A percentile compares a stretch with the other conserved stretches of the same genome.
phyloP scores from a whole-genome alignment of 2,888 invertebrate species.

The Andrena hattorfiana region DNA sequence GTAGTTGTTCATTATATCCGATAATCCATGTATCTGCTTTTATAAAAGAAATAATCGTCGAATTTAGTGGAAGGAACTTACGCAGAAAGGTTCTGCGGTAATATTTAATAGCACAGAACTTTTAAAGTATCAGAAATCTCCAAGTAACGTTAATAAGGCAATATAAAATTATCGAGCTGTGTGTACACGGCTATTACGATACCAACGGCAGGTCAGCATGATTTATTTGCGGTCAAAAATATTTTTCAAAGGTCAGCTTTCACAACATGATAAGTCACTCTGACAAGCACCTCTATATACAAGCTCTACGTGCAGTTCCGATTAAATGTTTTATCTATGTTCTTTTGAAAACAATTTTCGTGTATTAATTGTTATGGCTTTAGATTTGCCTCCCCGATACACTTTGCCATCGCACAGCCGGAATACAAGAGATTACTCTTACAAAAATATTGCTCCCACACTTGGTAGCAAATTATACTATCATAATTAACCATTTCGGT shows the following conservation, averaged over 20 bases:
- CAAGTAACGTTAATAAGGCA: constrained; percentile 5
- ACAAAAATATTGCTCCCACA: background rate
- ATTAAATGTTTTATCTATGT: constrained; percentile 55
- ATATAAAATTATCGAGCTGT: constrained; percentile 12
- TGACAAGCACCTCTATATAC: constrained; percentile 47
- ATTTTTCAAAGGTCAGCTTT: constrained; percentile 65
- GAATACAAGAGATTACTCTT: constrained; percentile 1
- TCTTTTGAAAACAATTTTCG: constrained; percentile 60
- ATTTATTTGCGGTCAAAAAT: constrained; percentile 45
- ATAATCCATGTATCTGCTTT: constrained; percentile 23
- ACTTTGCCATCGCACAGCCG: constrained; percentile 9
- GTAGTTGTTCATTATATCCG: constrained; percentile 46
- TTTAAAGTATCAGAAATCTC: constrained; percentile 7
- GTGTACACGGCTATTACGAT: constrained; percentile 33
- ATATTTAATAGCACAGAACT: background rate
- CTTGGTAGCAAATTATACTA: background rate
- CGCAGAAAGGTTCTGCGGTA: background rate
- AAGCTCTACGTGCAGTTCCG: constrained; percentile 51
- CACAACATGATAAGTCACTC: constrained; percentile 57
- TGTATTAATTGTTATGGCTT: constrained; percentile 57
- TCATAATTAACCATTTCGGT: background rate
- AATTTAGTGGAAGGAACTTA: background rate
- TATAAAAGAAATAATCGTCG: background rate
- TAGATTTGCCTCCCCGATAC: constrained; percentile 29
- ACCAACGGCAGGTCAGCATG: constrained; percentile 36